phyloP scores from a whole-genome alignment of 2,888 invertebrate species.

The Melipona beecheii region DNA sequence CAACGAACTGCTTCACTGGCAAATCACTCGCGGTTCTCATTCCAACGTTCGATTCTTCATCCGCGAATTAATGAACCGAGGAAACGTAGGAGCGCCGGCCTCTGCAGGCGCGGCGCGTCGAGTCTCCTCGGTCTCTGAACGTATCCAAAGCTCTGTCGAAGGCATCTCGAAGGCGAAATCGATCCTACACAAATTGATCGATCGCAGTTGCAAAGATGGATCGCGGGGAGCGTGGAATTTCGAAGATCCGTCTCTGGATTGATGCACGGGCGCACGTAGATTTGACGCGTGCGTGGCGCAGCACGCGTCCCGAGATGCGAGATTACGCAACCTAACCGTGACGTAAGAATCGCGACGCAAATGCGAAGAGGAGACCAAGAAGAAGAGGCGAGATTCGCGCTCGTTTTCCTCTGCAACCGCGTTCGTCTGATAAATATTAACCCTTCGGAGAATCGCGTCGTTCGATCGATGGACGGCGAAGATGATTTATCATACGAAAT shows the following conservation, averaged over 20 bases:
- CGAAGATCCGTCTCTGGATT: not conserved
- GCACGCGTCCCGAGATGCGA: slow-evolving; percentile 48
- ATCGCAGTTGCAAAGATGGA: not conserved
- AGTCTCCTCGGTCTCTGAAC: not conserved
- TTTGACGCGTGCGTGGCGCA: not conserved
- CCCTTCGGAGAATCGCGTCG: not conserved
- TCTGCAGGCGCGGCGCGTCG: slow-evolving; percentile 40
- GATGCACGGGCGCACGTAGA: not conserved
- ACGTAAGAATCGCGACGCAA: slow-evolving; percentile 63
- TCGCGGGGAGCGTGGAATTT: not conserved
- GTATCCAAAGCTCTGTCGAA: too few relatives aligned
- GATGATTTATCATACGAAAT: too few relatives aligned
- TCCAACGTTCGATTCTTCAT: slow-evolving; percentile 63
- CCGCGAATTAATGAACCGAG: slow-evolving; percentile 56
- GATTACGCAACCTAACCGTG: slow-evolving; percentile 63
- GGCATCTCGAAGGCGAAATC: not conserved
- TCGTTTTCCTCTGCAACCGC: not conserved
- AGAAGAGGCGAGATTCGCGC: not conserved
- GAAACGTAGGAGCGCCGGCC: slow-evolving; percentile 41
- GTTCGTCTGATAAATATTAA: not conserved
- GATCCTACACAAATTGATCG: not conserved
- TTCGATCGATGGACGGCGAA: too few relatives aligned
- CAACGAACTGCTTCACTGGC: slow-evolving; percentile 81
- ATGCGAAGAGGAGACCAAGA: slow-evolving; percentile 19
- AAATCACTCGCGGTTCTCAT: slow-evolving; percentile 82